Evolutionary conservation across 2,797 vertebrate species (phyloP), one percentile per base, ranked within the genome.

Genomic region (Todus mexicanus): DNA sequence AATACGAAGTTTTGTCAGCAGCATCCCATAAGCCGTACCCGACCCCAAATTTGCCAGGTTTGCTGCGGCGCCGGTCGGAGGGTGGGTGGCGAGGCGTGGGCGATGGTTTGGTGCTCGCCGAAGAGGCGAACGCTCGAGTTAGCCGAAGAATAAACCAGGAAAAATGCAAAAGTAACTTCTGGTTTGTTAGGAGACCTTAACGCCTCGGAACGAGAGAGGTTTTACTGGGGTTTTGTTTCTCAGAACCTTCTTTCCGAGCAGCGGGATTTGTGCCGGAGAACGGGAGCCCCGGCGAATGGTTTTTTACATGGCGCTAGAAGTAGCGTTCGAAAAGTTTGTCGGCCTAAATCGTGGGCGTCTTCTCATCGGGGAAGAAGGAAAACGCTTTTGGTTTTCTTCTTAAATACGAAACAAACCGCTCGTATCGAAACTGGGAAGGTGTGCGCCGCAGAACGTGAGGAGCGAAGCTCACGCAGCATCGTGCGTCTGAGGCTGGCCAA

Each of bases 31-130:
- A n/a, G n/a, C n/a, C n/a, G n/a, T n/a, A n/a, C n/a, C n/a, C n/a
- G n/a, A n/a, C n/a, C n/a, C n/a, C n/a, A n/a, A n/a, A n/a, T n/a
- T 57, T 73, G 92, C 76, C 81, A 85, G 73, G 60, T 74, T 78
- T 81, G 42, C 79, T 51, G 1, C 64, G 61, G 1, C 48, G 82
- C 54, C 31, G 51, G 78, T 89, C 31, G 51, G 78, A 87, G 90
- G 63, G 76, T 53, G 73, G 89, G 85, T 92, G n/a, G 51, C 37
- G 48, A 6, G 2, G 19, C 15, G 10, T 43, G 23, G 69, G 87
- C 66, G 83, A 6, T 10, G 76, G 45, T 72, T 84, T 59, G 64
- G 7, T 81, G 42, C 78, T 86, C 51, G 47, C 74, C 22, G 69
- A 59, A 57, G 65, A 56, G 81, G 37, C 57, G 50, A 57, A 88